These are phyloP conservation scores for Porites lobata DNA, from an alignment of 92 coral and sea anemone genomes.

Conservation along the genomic window DNA sequence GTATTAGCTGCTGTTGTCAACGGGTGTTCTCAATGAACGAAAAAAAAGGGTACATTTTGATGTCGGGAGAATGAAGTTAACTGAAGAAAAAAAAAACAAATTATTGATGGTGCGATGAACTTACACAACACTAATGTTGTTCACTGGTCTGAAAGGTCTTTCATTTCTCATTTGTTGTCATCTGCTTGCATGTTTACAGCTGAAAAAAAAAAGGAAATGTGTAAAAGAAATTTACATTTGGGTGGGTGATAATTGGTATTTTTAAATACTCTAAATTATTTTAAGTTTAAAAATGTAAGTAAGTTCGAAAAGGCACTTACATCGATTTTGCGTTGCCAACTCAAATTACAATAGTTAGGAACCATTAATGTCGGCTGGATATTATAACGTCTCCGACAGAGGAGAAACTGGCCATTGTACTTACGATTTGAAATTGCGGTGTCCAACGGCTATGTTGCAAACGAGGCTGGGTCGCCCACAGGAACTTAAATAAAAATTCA, in stretches of 20 bases:
- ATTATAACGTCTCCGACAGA: neutral
- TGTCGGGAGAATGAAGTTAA: neutral
- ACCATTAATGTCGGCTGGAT: neutral
- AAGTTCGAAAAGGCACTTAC: slow-evolving; percentile 4
- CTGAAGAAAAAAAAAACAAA: neutral
- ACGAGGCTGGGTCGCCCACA: slow-evolving; percentile 3
- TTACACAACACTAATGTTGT: slow-evolving; percentile 2
- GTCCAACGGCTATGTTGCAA: neutral
- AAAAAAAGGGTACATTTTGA: slow-evolving; percentile 2
- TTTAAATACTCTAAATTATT: slow-evolving; percentile 1
- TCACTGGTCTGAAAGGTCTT: slow-evolving; percentile 1
- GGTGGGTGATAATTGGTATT: neutral
- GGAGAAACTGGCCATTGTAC: neutral
- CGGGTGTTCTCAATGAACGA: neutral
- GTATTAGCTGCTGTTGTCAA: neutral
- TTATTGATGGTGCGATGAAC: neutral
- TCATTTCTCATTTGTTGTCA: neutral
- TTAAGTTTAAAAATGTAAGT: slow-evolving; percentile 1
- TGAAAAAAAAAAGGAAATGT: neutral
- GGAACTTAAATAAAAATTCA: neutral
- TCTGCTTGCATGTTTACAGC: neutral
- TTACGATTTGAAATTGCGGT: too few relatives aligned
- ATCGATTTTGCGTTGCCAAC: slow-evolving; percentile 1
- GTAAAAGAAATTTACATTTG: slow-evolving; percentile 1
- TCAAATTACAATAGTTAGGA: neutral